A percentile compares a stretch with the other conserved stretches of the same genome.
These are phyloP conservation scores for Frankliniella intonsa DNA, from an alignment of 2,888 invertebrate species.

Conservation along the genomic window DNA sequence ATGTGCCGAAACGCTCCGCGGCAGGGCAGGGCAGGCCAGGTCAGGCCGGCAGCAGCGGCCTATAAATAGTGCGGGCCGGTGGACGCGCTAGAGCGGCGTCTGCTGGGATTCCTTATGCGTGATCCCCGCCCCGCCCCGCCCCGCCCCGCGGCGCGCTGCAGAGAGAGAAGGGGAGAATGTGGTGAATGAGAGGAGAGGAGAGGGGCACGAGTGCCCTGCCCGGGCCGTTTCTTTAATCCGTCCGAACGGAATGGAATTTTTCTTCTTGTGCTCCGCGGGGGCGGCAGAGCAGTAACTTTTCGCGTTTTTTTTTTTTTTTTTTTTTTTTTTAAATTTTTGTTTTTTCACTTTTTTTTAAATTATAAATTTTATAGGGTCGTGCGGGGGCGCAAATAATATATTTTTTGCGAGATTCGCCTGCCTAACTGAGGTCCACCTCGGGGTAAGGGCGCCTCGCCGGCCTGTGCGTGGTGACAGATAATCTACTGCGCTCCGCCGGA, in stretches of 20 bases:
- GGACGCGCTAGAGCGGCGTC: neutral
- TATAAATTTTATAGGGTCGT: too few relatives aligned
- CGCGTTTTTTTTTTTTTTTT: neutral
- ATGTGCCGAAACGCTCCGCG: neutral
- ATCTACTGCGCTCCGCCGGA: slow-evolving; percentile 15
- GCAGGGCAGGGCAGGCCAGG: neutral
- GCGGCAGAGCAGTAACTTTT: neutral
- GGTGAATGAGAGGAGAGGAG: too few relatives aligned
- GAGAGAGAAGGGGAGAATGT: too few relatives aligned
- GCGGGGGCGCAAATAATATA: neutral
- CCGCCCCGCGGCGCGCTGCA: too few relatives aligned
- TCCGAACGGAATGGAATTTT: too few relatives aligned
- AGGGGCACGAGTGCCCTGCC: too few relatives aligned
- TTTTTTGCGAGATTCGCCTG: neutral
- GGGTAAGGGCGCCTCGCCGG: neutral
- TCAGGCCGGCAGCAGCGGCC: too few relatives aligned
- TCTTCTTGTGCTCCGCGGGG: too few relatives aligned
- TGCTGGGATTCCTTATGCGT: neutral
- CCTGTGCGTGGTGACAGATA: neutral
- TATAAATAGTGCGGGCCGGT: too few relatives aligned
- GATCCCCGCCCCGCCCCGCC: too few relatives aligned
- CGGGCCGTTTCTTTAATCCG: too few relatives aligned
- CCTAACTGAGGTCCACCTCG: neutral
- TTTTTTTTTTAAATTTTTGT: neutral
- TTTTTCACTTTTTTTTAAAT: neutral